Base-by-base conservation (phyloP, 23 tunicate genomes). In the Styela plicata region DNA sequence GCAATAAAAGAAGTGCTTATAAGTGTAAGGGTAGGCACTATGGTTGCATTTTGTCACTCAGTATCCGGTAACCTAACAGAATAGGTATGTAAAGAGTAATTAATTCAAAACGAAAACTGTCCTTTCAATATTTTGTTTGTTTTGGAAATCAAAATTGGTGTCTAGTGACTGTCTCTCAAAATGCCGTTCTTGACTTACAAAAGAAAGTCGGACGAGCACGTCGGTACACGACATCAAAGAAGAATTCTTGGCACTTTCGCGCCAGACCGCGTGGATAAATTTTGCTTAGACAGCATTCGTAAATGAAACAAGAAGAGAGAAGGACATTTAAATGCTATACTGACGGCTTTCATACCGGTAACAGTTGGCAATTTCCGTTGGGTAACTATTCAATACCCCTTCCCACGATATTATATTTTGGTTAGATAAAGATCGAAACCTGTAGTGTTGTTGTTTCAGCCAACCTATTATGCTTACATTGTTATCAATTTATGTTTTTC, bases 361-460 rank as follows among this genome's bases (percentile, higher is more conserved):
- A 44, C 57, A 44, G 57, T 44, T 44, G 57, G 10, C 57, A 44
- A 13, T 44, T 44, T 44, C 57, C 57, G 57, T 44, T 44, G n/a
- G n/a, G n/a, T n/a, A n/a, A n/a, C n/a, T n/a, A n/a, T n/a, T 44
- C 13, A 13, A 44, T 13, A 44, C 13, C 13, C 13, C 7, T 44
- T 44, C 57, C 13, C 57, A 44, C 57, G 57, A 44, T 44, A 44
- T 44, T 44, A 44, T 44, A 44, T 44, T 44, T 5, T 44, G 57
- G 13, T 5, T 5, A 44, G 70, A 66, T 66, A 66, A 27, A 24
- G 70, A 66, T 66, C 70, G 70, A 66, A 66, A 66, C 30, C 70
- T 66, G 70, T 66, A 24, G 70, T 18, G 10, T 66, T 66, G 70
- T 66, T 66, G 70, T 66, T 66, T 66, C 31, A 66, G 70, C 7